These are phyloP conservation scores for Heliothis peltigera DNA, from an alignment of 2,888 invertebrate species.

Conservation along the genomic window DNA sequence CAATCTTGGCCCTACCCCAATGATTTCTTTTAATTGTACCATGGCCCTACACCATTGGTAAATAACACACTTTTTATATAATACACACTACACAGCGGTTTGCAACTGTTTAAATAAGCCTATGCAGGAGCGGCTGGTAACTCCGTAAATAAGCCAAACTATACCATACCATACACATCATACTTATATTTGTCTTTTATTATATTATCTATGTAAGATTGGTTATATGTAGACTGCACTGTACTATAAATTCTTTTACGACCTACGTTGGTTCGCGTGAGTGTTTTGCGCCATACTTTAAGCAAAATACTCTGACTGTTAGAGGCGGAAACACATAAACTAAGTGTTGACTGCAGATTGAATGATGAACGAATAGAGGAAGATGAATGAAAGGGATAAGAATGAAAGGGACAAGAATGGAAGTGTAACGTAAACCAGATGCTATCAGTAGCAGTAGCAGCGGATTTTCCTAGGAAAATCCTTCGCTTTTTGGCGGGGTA, in stretches of 20 bases:
- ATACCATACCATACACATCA: not conserved
- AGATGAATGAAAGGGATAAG: not conserved
- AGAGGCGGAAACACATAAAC: too few relatives aligned
- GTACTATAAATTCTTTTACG: too few relatives aligned
- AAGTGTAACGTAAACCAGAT: not conserved
- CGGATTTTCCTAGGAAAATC: not conserved
- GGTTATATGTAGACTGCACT: not conserved
- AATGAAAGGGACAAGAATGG: not conserved
- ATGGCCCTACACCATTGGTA: too few relatives aligned
- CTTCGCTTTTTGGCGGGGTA: not conserved
- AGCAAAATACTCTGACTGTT: too few relatives aligned
- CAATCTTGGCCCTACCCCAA: too few relatives aligned
- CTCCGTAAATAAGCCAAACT: conserved; percentile 1
- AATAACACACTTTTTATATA: too few relatives aligned
- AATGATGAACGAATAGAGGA: not conserved
- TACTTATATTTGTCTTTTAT: not conserved
- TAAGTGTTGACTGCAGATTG: not conserved
- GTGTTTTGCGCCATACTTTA: too few relatives aligned
- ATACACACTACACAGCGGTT: too few relatives aligned
- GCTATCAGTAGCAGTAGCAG: not conserved
- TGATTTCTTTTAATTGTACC: too few relatives aligned
- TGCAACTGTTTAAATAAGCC: not conserved
- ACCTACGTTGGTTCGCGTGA: too few relatives aligned
- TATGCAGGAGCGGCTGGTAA: not conserved
- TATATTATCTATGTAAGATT: not conserved